Evolutionary conservation across 2,797 vertebrate genomes (phyloP).

Genomic region (Pseudochirops corinnae): DNA sequence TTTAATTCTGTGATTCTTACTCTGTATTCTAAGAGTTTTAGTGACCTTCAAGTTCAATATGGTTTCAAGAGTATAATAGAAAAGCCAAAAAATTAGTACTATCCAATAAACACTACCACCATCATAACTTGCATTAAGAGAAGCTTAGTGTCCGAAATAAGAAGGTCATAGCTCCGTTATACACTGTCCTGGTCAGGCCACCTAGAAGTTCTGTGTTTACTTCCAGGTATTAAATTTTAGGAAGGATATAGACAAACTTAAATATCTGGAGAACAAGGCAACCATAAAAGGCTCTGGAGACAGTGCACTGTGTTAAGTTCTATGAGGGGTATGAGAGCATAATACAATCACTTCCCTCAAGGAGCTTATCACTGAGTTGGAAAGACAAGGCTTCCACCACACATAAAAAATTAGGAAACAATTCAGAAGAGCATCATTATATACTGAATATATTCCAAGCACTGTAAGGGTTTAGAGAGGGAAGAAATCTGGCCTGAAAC

Average conservation of each 20-base stretch:
- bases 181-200: neutral
- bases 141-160: no score
- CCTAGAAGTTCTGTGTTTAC: no score
- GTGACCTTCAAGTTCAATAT: no score
- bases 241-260: no score
- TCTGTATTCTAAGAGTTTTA: no score
- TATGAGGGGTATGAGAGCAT: neutral
- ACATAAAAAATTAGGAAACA: neutral
- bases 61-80: no score
- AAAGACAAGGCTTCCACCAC: neutral
- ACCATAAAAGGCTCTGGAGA: neutral
- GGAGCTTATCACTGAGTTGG: neutral
- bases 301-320: neutral
- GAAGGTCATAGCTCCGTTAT: no score
- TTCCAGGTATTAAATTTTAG: no score
- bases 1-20: no score
- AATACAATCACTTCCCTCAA: neutral
- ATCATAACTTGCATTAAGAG: no score
- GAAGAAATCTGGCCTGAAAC: neutral
- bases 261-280: neutral
- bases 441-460: neutral
- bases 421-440: neutral
- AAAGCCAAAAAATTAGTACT: no score
- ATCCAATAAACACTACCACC: no score
- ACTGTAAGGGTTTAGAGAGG: neutral